Base-by-base conservation (phyloP, 1,140 invertebrate genomes). In the Neuroterus valhalla region DNA sequence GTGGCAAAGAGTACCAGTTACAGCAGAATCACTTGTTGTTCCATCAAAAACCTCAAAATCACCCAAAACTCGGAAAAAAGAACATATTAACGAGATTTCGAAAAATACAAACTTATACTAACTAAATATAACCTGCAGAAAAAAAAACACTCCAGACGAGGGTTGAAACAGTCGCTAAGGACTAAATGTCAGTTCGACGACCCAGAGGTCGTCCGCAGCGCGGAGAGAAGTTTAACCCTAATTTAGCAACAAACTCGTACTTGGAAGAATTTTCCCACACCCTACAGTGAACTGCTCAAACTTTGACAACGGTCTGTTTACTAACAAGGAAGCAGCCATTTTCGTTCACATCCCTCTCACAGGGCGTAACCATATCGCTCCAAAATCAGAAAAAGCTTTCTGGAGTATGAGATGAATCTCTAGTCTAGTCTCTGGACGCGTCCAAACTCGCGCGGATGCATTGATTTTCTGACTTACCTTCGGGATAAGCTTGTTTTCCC, bases 21-120 rank as follows among this genome's bases (percentile, higher is more conserved):
- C 23, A 6, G 90, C 86, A 66, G 90, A 84, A 31, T 86, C 85
- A 4, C 67, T 80, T 2, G 87, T 89, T 19, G 89, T 78, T 6
- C 93, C 92, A 88, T 96, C 94, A 84, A 93, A 94, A 46, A 62
- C 42, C 23, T 69, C 3, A 14, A 66, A 15, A 1, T 62, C 12
- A 38, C 31, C 10, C 31, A 38, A 8, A 5, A 38, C 31, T 38
- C 31, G 31, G 42, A 4, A 31, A 52, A 52, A 52, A 17, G 2
- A 23, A 21, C 38, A 1, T 31, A 50, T 17, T 55, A n/a, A 11
- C 0, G 2, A 17, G 26, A 72, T 50, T 50, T 67, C 0, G 8
- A 5, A 23, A 38, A 62, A n/a, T 14, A 31, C 2, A 8, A 62
- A 31, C 11, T 38, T 31, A 26, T 14, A 26, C 23, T 23, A n/a